A percentile compares a stretch with the other conserved stretches of the same genome.
These are phyloP conservation scores for Pemphredon lugubris DNA, from an alignment of 2,888 invertebrate genomes.

Conservation along the genomic window DNA sequence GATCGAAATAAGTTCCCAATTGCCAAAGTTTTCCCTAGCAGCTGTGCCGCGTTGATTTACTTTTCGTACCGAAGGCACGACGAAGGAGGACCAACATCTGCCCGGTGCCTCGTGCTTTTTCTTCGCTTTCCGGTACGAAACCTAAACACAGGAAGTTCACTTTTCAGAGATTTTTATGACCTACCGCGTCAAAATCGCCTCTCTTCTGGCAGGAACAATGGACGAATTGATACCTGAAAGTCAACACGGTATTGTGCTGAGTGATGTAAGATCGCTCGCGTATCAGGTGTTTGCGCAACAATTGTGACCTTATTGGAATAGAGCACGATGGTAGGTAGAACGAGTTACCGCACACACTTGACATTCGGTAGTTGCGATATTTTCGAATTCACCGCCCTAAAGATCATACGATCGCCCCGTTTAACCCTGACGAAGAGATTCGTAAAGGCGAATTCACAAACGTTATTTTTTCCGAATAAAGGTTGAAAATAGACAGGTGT, in stretches of 20 bases:
- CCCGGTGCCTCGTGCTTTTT: constrained; percentile 25
- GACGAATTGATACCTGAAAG: background rate
- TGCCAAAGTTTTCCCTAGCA: constrained; percentile 46
- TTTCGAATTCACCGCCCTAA: background rate
- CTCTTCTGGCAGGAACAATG: background rate
- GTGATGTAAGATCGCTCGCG: constrained; percentile 1
- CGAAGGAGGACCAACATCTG: no score
- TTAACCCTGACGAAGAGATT: no score
- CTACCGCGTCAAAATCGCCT: no score
- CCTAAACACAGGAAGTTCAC: constrained; percentile 37
- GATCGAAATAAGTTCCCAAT: constrained; percentile 28
- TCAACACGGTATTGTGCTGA: background rate
- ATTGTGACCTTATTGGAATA: constrained; percentile 2
- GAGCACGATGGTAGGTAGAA: background rate
- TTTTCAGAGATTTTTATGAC: background rate
- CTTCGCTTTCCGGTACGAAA: constrained; percentile 18
- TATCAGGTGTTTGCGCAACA: constrained; percentile 11
- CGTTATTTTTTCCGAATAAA: no score
- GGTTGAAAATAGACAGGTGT: no score
- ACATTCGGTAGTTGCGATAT: constrained; percentile 14
- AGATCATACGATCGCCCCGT: constrained; percentile 3
- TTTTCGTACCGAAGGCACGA: constrained; percentile 39
- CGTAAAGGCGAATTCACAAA: no score
- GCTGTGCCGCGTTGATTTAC: constrained; percentile 59
- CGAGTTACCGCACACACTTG: constrained; percentile 6